Evolutionary conservation across 2,797 vertebrate genomes (phyloP), one percentile per base, ranked within the genome.

Genomic region (Acanthiza pusilla): DNA sequence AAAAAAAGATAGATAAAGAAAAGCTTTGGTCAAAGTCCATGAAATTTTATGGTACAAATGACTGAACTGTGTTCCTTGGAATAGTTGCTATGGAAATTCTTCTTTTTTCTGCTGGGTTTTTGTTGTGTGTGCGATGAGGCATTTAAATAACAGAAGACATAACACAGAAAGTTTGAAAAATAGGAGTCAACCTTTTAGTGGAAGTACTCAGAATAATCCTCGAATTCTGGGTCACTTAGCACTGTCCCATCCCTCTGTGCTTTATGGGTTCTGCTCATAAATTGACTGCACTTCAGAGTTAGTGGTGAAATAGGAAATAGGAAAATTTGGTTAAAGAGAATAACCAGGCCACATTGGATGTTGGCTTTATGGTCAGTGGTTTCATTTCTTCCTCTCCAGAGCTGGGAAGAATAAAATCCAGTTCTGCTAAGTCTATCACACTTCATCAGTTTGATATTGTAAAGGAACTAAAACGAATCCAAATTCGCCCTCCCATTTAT

Each of bases 1-100:
- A 75, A 38, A 27, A 79, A 47, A 38, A 68, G 53, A 26, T 22
- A 38, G 32, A 5, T 54, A 57, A 85, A 73, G 34, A 36, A 85
- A 92, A 89, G 26, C 70, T 40, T 71, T 70, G 70, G 68, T 91
- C 36, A 47, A 96, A 94, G 47, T 62, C 57, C 75, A 45, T 65
- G 72, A 57, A 54, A 76, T 70, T 67, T 91, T 45, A 55, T 60
- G 13, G 34, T 66, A 30, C 58, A 25, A 88, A 82, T 71, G 61
- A 20, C 50, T 76, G 48, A 96, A 73, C 57, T 90, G 32, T 86
- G 40, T 89, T 88, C 11, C 19, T 84, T 84, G 75, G 74, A 91
- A 78, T 60, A 94, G 82, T 96, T 95, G 89, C 79, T 80, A 63
- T 96, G 92, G 90, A 83, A 91, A 95, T 96, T 42, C 2, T 96